These are phyloP conservation scores for Anas platyrhynchos DNA, from an alignment of 2,113 vertebrate species.

Conservation along the genomic window DNA sequence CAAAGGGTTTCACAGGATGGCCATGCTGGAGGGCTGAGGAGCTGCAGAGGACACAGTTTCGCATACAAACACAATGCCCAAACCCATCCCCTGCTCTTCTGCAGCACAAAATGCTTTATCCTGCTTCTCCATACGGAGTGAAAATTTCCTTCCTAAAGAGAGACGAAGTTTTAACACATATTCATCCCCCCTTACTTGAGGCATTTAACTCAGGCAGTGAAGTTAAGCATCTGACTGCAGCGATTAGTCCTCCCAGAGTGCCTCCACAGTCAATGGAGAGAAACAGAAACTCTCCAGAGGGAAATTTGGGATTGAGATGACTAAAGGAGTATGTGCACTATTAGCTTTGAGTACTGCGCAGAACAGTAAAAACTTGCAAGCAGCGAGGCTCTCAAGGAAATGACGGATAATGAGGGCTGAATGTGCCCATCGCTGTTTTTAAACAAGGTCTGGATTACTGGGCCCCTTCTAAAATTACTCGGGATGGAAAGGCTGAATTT, in stretches of 20 bases:
- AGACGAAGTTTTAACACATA: neutral
- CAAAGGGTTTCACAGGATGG: neutral
- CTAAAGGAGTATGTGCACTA: neutral
- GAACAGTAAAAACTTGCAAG: slow-evolving; percentile 44
- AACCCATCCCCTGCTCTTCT: neutral
- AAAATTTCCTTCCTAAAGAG: neutral
- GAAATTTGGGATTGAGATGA: neutral
- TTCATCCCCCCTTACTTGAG: neutral
- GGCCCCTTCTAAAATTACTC: slow-evolving; percentile 62
- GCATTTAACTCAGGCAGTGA: neutral
- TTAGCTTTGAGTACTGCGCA: slow-evolving; percentile 36
- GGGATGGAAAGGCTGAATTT: slow-evolving; percentile 65
- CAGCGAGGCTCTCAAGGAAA: neutral
- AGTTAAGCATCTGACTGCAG: neutral
- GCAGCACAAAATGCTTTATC: neutral
- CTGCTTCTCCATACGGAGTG: neutral
- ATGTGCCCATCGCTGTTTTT: slow-evolving; percentile 57
- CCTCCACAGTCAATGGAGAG: neutral
- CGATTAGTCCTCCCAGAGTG: neutral
- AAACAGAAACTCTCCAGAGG: neutral
- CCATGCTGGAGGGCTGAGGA: neutral
- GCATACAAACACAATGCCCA: rapidly evolving
- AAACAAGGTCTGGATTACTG: slow-evolving; percentile 36
- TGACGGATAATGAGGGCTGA: neutral
- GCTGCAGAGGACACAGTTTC: neutral